These are phyloP conservation scores for Ruditapes philippinarum DNA, from an alignment of 1,140 invertebrate species.

Conservation along the genomic window DNA sequence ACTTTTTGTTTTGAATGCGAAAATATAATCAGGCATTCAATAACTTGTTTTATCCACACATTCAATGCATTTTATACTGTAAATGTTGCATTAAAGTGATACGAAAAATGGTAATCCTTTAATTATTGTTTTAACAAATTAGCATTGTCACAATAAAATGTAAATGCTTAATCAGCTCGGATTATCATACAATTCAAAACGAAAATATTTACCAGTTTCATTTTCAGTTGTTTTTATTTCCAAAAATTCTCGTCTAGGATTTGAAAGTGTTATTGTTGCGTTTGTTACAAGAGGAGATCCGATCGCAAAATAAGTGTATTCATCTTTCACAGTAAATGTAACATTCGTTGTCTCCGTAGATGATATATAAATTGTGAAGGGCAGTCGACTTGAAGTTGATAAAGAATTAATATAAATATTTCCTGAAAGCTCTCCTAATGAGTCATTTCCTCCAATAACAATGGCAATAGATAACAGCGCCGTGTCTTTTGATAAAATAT, in stretches of 20 bases:
- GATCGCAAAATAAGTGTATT: constrained; percentile 73
- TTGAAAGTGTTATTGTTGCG: constrained; percentile 61
- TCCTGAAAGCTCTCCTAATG: constrained; percentile 58
- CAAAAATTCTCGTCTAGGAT: constrained; percentile 19
- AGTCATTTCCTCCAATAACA: background rate
- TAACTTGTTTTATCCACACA: too few relatives aligned
- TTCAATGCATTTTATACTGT: too few relatives aligned
- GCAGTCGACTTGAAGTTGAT: background rate
- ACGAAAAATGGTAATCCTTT: too few relatives aligned
- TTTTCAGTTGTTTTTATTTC: constrained; percentile 47
- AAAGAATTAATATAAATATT: constrained; percentile 58
- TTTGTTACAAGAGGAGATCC: constrained; percentile 65
- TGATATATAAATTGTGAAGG: constrained; percentile 60
- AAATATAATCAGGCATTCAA: too few relatives aligned
- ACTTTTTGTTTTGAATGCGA: too few relatives aligned
- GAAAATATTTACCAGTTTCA: constrained; percentile 67
- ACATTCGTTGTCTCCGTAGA: constrained; percentile 61
- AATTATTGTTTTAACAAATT: too few relatives aligned
- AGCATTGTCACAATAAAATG: too few relatives aligned
- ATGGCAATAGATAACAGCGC: constrained; percentile 43
- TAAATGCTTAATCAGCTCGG: too few relatives aligned
- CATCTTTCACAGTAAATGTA: constrained; percentile 72
- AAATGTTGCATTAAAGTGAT: too few relatives aligned
- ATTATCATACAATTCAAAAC: too few relatives aligned
- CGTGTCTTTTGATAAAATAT: constrained; percentile 42